A percentile compares a stretch with the other conserved stretches of the same genome.
Conservation (phyloP, 2,888 invertebrate genomes). For the Tryphoninae sp. region DNA sequence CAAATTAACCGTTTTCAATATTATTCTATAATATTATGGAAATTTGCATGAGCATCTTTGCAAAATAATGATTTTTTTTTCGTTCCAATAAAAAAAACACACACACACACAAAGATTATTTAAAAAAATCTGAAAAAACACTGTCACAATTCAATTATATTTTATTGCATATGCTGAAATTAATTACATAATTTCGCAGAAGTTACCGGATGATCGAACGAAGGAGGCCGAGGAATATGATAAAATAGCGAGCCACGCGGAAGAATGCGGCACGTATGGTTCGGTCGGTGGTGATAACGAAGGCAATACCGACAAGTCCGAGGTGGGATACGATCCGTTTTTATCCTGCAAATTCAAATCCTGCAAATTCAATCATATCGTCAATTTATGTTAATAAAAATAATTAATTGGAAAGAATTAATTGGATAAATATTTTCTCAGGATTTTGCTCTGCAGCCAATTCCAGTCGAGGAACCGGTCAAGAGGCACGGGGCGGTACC, state of each 20-base stretch:
- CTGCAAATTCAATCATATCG: slow-evolving; percentile 4
- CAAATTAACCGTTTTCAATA: background rate
- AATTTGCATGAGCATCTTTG: too few species aligned
- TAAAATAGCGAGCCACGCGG: slow-evolving; percentile 70
- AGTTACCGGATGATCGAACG: slow-evolving; percentile 41
- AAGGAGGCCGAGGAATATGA: slow-evolving; percentile 65
- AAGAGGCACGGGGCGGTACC: slow-evolving; percentile 73
- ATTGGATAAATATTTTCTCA: slow-evolving; percentile 46
- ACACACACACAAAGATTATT: too few species aligned
- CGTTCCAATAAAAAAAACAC: too few species aligned
- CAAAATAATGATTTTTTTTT: too few species aligned
- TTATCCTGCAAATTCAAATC: background rate
- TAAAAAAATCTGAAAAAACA: too few species aligned
- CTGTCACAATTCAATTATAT: background rate
- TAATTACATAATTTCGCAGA: slow-evolving; percentile 34
- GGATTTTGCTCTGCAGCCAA: slow-evolving; percentile 74
- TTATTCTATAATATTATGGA: too few species aligned
- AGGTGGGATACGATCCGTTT: slow-evolving; percentile 31
- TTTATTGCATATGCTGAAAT: background rate
- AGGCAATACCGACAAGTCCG: slow-evolving; percentile 64
- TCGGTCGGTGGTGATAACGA: slow-evolving; percentile 73
- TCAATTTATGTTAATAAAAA: background rate
- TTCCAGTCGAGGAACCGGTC: slow-evolving; percentile 67
- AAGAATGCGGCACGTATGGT: slow-evolving; percentile 75
- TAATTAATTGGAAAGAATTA: background rate